Percentiles rank a stretch among this genome's conserved stretches.
Conservation (phyloP, 2,888 invertebrate genomes). For the Drosophila stalkeri region DNA sequence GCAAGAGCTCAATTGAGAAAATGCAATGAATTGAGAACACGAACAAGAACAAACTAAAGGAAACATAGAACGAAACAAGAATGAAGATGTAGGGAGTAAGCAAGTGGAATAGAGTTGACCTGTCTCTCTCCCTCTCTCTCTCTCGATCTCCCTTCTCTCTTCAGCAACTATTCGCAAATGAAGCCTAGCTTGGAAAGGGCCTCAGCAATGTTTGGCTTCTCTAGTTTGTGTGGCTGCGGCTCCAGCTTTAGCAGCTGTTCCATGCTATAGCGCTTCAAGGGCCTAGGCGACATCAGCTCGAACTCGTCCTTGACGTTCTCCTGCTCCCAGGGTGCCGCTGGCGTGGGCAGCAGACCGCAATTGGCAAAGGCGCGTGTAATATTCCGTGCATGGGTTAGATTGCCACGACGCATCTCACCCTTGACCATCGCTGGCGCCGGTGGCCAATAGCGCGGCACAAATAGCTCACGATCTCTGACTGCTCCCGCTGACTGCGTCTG, state of each 20-base stretch:
- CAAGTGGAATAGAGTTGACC: no score
- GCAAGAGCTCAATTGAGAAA: background rate
- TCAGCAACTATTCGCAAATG: constrained; percentile 21
- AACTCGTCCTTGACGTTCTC: background rate
- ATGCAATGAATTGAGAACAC: constrained; percentile 25
- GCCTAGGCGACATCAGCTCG: background rate
- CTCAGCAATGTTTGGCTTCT: constrained; percentile 23
- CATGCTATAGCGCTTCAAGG: constrained; percentile 47
- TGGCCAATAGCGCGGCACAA: constrained; percentile 56
- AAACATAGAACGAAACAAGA: constrained; percentile 15
- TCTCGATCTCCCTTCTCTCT: no score
- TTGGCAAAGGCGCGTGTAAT: constrained; percentile 39
- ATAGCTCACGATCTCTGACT: constrained; percentile 30
- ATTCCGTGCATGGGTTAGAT: constrained; percentile 48
- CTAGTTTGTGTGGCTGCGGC: constrained; percentile 46
- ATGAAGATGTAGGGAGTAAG: no score
- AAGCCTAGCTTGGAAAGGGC: constrained; percentile 7
- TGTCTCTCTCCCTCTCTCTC: no score
- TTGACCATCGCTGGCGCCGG: constrained; percentile 26
- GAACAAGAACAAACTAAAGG: constrained; percentile 30
- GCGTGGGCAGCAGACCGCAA: constrained; percentile 43
- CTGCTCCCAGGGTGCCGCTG: background rate
- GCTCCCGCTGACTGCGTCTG: background rate
- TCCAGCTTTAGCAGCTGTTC: constrained; percentile 50
- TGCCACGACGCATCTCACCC: constrained; percentile 54